phyloP scores from a whole-genome alignment of 2,113 vertebrate genomes.

The Xyrauchen texanus region DNA sequence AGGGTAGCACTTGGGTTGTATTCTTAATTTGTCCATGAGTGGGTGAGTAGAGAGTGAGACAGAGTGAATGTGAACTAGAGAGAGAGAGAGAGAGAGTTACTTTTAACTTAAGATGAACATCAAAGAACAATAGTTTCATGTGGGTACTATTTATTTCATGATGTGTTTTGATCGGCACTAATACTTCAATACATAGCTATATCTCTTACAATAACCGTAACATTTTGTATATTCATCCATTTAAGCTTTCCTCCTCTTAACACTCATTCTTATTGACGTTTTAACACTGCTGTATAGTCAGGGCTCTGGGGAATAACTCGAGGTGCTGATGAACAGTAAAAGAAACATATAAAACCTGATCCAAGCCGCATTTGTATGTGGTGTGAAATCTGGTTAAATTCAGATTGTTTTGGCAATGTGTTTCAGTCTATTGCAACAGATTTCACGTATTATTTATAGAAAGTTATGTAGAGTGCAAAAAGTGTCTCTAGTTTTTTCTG shows the following conservation, averaged over 20 bases:
- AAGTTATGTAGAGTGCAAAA: no score
- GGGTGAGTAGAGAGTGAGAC: neutral
- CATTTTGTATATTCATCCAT: conserved; percentile 25
- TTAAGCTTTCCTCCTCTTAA: conserved; percentile 35
- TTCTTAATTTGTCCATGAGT: conserved; percentile 30
- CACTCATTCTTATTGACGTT: conserved; percentile 58
- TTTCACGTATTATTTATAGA: no score
- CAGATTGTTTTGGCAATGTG: no score
- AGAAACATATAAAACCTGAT: no score
- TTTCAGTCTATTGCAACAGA: no score
- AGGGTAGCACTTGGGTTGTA: conserved; percentile 33
- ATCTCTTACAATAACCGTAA: neutral
- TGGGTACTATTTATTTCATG: neutral
- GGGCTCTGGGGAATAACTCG: conserved; percentile 39
- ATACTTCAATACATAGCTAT: neutral
- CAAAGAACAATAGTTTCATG: conserved; percentile 4
- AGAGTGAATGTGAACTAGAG: neutral
- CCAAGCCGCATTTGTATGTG: no score
- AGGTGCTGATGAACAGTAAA: conserved; percentile 37
- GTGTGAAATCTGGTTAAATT: no score
- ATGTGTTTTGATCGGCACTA: neutral
- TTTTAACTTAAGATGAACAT: conserved; percentile 11
- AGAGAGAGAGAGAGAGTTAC: neutral
- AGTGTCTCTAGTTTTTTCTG: no score
- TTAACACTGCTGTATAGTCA: conserved; percentile 42